Percentiles rank a stretch among this genome's conserved stretches.
These are phyloP conservation scores for Leptarthrus brevirostris DNA, from an alignment of 2,888 invertebrate species.

Conservation along the genomic window DNA sequence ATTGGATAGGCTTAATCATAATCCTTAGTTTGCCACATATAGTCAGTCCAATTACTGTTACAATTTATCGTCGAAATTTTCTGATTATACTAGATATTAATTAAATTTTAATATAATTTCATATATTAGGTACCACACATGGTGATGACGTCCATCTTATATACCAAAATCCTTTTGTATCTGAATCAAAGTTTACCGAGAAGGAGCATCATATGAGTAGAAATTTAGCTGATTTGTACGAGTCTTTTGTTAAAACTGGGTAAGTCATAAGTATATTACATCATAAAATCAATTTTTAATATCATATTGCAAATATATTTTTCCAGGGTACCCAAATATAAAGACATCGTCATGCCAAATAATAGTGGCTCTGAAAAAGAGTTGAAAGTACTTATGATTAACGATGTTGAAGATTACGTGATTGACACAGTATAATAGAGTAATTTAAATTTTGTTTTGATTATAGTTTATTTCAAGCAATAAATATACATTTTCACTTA, in stretches of 20 bases:
- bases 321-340: conserved; percentile 21
- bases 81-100: no score
- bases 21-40: no score
- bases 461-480: no score
- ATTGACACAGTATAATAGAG: not conserved
- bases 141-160: conserved; percentile 72
- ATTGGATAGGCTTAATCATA: no score
- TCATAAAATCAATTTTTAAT: not conserved
- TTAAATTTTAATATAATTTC: no score
- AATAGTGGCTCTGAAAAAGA: not conserved
- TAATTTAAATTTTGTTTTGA: no score
- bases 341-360: conserved; percentile 6
- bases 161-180: not conserved
- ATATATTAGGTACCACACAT: conserved; percentile 67
- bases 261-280: not conserved
- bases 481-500: no score
- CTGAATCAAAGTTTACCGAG: not conserved
- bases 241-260: conserved; percentile 23
- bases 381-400: conserved; percentile 16
- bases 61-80: no score
- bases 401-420: conserved; percentile 1
- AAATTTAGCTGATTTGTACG: conserved; percentile 5
- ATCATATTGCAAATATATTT: not conserved
- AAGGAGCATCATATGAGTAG: not conserved
- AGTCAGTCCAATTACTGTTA: no score